Evolutionary conservation across 1,140 invertebrate genomes (phyloP).

Genomic region (Hormaphis cornu): DNA sequence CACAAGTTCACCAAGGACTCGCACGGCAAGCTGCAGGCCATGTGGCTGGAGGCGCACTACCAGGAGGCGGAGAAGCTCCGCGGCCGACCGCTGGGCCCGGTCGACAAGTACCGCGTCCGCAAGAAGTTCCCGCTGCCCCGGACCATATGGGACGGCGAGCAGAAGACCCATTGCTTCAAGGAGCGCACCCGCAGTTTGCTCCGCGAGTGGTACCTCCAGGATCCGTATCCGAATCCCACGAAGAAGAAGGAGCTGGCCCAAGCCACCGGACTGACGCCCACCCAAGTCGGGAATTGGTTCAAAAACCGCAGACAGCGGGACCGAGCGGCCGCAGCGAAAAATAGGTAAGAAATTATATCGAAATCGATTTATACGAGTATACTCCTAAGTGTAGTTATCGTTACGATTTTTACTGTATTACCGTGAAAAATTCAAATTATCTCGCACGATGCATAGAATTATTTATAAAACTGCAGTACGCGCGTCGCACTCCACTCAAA

Average conservation of each 20-base stretch:
- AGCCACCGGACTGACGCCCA: constrained; percentile 94
- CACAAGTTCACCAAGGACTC: constrained; percentile 95
- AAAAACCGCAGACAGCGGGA: constrained; percentile 97
- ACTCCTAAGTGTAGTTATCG: no score
- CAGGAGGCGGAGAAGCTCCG: constrained; percentile 94
- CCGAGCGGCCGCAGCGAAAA: constrained; percentile 96
- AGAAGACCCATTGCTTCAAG: constrained; percentile 99
- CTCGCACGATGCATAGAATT: no score
- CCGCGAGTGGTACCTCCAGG: constrained; percentile 97
- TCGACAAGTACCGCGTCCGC: constrained; percentile 97
- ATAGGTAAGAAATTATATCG: constrained; percentile 60
- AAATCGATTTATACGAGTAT: not conserved
- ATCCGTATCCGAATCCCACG: constrained; percentile 97
- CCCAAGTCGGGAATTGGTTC: constrained; percentile 99
- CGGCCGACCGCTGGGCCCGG: constrained; percentile 90
- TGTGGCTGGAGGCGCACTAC: constrained; percentile 98
- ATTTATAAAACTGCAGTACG: no score
- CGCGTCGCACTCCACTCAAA: no score
- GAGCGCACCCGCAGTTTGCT: constrained; percentile 90
- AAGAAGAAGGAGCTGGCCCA: constrained; percentile 96
- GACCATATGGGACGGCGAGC: constrained; percentile 99
- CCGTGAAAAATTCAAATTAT: no score
- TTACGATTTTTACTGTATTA: no score
- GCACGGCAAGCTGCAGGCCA: constrained; percentile 89
- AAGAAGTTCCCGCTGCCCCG: constrained; percentile 98